Conservation (phyloP, 2,888 invertebrate genomes). For the Atrina japonica region DNA sequence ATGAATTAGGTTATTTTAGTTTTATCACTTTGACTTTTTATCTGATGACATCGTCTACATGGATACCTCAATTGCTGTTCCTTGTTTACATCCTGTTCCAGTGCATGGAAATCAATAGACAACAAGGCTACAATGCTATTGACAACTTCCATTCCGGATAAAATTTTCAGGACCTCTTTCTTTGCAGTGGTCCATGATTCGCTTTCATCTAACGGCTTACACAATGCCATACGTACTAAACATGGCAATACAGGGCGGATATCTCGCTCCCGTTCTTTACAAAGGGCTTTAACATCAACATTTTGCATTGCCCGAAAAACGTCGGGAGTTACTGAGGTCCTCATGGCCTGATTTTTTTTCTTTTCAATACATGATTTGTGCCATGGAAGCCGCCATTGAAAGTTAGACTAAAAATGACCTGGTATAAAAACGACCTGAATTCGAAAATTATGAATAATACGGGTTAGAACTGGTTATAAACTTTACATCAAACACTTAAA, state of each 20-base stretch:
- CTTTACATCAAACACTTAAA: no score
- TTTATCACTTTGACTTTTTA: no score
- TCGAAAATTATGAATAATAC: no score
- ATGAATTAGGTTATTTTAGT: no score
- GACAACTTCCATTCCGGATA: constrained; percentile 95
- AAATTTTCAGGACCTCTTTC: constrained; percentile 92
- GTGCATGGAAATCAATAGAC: constrained; percentile 95
- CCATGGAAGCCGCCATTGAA: constrained; percentile 34
- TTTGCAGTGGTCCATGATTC: constrained; percentile 91
- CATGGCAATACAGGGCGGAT: constrained; percentile 95
- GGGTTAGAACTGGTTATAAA: no score
- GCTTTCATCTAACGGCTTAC: constrained; percentile 92
- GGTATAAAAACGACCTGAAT: no score
- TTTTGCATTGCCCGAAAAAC: constrained; percentile 76
- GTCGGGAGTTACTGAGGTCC: constrained; percentile 63
- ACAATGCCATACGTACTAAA: constrained; percentile 94
- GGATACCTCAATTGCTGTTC: constrained; percentile 94
- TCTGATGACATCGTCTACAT: no score
- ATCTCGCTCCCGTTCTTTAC: constrained; percentile 88
- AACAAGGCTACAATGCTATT: constrained; percentile 96
- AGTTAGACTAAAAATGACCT: no score
- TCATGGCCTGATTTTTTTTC: constrained; percentile 27
- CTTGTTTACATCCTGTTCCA: constrained; percentile 95
- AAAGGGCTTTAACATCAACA: constrained; percentile 87
- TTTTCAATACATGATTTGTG: no score